phyloP scores from a whole-genome alignment of 1,140 invertebrate species.

The Megathymus violae region DNA sequence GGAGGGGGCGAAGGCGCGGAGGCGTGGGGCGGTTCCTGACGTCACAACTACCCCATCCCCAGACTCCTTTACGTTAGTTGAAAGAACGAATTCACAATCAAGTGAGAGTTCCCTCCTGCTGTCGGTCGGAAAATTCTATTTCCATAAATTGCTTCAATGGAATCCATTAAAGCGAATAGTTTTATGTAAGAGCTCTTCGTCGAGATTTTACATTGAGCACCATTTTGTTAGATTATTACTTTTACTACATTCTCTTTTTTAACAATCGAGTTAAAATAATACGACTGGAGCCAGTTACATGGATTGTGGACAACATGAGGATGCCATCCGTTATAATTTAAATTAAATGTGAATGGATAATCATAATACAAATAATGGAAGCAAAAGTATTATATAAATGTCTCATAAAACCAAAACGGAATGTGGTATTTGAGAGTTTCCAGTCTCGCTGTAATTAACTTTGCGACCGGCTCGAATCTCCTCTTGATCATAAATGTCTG shows the following conservation, averaged over 20 bases:
- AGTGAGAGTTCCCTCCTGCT: constrained; percentile 12
- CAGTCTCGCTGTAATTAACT: too few species aligned
- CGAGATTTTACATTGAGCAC: background rate
- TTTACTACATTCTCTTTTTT: background rate
- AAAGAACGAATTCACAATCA: constrained; percentile 28
- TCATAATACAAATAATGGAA: too few species aligned
- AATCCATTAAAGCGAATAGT: constrained; percentile 32
- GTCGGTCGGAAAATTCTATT: constrained; percentile 33
- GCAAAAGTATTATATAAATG: too few species aligned
- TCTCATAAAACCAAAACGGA: too few species aligned
- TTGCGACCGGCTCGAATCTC: too few species aligned
- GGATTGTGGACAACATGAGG: too few species aligned
- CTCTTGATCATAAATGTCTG: too few species aligned
- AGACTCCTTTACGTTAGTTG: constrained; percentile 32
- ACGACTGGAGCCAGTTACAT: too few species aligned
- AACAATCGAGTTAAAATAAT: background rate
- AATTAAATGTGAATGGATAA: too few species aligned
- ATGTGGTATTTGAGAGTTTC: too few species aligned
- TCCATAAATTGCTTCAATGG: constrained; percentile 29
- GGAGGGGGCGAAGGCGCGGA: constrained; percentile 43
- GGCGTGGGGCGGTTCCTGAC: constrained; percentile 38
- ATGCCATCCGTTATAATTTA: too few species aligned
- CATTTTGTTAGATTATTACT: constrained; percentile 1
- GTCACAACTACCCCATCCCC: constrained; percentile 51
- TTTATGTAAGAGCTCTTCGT: constrained; percentile 15